These are phyloP conservation scores for Euzetes globulus DNA, from an alignment of 2,888 invertebrate genomes.

Conservation along the genomic window DNA sequence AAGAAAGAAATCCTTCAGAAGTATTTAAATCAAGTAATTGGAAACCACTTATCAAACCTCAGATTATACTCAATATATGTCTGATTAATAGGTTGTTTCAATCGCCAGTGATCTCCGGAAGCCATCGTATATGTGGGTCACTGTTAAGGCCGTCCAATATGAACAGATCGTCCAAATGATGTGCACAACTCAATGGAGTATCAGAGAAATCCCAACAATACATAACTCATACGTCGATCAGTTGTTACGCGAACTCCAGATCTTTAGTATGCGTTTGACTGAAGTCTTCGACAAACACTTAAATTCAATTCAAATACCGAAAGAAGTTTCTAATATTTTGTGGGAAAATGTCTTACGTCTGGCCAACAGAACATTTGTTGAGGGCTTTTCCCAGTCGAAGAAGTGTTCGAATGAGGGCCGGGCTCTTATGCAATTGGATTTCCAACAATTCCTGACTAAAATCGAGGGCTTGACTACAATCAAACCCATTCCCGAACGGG, in stretches of 20 bases:
- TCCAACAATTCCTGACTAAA: constrained; percentile 84
- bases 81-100: constrained; percentile 57
- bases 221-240: constrained; percentile 72
- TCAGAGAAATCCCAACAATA: constrained; percentile 76
- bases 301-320: constrained; percentile 58
- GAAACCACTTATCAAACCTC: neutral
- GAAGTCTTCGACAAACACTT: constrained; percentile 54
- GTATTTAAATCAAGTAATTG: constrained; percentile 49
- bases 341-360: constrained; percentile 84
- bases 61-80: neutral
- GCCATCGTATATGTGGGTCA: constrained; percentile 79
- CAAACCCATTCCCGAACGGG: constrained; percentile 69
- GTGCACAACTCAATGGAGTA: constrained; percentile 78
- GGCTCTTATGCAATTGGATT: constrained; percentile 95
- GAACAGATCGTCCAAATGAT: constrained; percentile 70
- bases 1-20: constrained; percentile 54
- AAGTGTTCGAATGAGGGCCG: constrained; percentile 94
- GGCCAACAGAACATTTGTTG: constrained; percentile 77
- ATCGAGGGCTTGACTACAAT: constrained; percentile 71
- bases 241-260: constrained; percentile 51
- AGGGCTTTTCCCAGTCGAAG: constrained; percentile 81
- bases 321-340: constrained; percentile 60
- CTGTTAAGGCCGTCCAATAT: constrained; percentile 69
- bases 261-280: constrained; percentile 68
- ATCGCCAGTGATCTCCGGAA: constrained; percentile 66